phyloP scores from a whole-genome alignment of 2,888 invertebrate species.

The Rhorus exstirpatorius region DNA sequence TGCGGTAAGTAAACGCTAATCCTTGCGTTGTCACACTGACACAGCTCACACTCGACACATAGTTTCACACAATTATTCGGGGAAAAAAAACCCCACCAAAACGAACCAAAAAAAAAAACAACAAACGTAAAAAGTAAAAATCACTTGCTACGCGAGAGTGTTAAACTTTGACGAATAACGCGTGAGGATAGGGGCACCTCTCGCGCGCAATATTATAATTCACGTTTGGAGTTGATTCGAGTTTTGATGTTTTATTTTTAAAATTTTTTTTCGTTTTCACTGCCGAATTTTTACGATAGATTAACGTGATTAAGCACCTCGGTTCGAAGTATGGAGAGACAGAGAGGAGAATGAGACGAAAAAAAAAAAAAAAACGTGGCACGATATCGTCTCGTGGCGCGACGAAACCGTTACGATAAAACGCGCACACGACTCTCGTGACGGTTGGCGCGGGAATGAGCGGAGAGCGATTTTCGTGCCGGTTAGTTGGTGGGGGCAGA shows the following conservation, averaged over 20 bases:
- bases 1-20: slow-evolving; percentile 66
- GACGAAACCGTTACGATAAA: slow-evolving; percentile 75
- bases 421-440: slow-evolving; percentile 80
- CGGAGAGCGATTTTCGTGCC: slow-evolving; percentile 75
- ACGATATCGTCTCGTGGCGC: slow-evolving; percentile 75
- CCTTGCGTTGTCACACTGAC: slow-evolving; percentile 69
- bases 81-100: slow-evolving; percentile 11
- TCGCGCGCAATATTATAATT: slow-evolving; percentile 2
- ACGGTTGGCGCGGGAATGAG: slow-evolving; percentile 84
- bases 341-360: slow-evolving; percentile 7
- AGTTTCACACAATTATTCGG: slow-evolving; percentile 44
- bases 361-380: slow-evolving; percentile 64
- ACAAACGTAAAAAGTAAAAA: slow-evolving; percentile 34
- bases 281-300: slow-evolving; percentile 17
- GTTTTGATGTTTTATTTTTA: neutral
- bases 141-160: slow-evolving; percentile 51
- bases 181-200: slow-evolving; percentile 11
- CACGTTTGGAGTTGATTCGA: slow-evolving; percentile 24
- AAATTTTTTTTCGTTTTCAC: slow-evolving; percentile 7
- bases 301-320: slow-evolving; percentile 25
- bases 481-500: slow-evolving; percentile 53
- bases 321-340: slow-evolving; percentile 3
- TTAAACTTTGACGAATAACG: slow-evolving; percentile 43
- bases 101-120: neutral
- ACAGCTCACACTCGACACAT: slow-evolving; percentile 43